Conservation (phyloP, 2,888 invertebrate genomes). For the Drosophila subsilvestris region DNA sequence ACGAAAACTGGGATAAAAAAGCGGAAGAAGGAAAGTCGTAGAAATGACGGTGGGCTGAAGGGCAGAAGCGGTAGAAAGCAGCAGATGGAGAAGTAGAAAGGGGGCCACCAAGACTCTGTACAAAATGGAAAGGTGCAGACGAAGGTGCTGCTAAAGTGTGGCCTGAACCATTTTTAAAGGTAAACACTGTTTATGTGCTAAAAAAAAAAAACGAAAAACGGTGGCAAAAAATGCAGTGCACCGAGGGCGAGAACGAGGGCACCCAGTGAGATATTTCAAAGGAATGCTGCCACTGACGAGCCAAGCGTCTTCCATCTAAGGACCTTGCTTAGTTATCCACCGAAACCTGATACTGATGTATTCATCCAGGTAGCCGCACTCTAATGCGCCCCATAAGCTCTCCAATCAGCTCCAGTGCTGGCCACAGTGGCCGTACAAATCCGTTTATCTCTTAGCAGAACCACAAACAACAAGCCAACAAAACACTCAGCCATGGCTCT, state of each 20-base stretch:
- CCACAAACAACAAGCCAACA: constrained; percentile 18
- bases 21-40: background rate
- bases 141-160: constrained; percentile 45
- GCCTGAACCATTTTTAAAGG: constrained; percentile 46
- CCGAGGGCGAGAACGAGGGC: constrained; percentile 17
- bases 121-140: constrained; percentile 13
- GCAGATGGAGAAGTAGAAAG: background rate
- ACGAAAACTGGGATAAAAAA: constrained; percentile 14
- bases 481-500: constrained; percentile 21
- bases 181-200: constrained; percentile 68
- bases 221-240: constrained; percentile 34
- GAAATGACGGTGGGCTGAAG: background rate
- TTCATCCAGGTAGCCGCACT: background rate
- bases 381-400: constrained; percentile 5
- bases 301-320: background rate
- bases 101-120: constrained; percentile 13
- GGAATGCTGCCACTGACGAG: background rate
- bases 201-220: constrained; percentile 29
- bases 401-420: constrained; percentile 13
- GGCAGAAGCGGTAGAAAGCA: background rate
- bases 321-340: background rate
- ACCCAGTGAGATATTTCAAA: background rate
- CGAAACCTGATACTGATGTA: background rate
- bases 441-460: constrained; percentile 15
- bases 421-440: constrained; percentile 15